Evolutionary conservation across 2,797 vertebrate genomes (phyloP), one percentile per base, ranked within the genome.

Genomic region (Poeciliopsis infans): DNA sequence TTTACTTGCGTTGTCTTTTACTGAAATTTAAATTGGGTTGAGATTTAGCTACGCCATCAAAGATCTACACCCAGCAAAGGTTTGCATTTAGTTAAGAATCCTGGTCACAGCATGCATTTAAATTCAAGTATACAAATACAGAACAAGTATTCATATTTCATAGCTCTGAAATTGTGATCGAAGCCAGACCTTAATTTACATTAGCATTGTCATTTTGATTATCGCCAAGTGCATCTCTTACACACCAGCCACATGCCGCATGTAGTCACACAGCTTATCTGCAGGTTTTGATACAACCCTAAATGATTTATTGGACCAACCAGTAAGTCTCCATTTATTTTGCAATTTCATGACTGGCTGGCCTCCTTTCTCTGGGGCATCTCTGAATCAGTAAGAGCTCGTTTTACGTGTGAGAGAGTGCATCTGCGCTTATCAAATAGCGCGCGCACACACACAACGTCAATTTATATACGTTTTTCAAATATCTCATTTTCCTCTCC

Each of bases 341-440:
- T 79, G 91, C 87, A 91, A 92, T 94, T 92, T 94, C 92, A 93
- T 91, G 91, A 92, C 68, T 92, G 87, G 89, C 89, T 92, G 87
- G 79, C 86, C 81, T 79, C 83, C 85, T 81, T 76, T 87, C 89
- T 91, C 89, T 77, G 70, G 86, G 89, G 90, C 84, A 83, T 88
- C 75, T 85, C 76, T 72, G 82, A 83, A 75, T 90, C 88, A 70
- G 84, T 83, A 64, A 70, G 76, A 79, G 75, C 66, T 33, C 28
- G 70, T 25, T 75, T 47, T 79, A 43, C 75, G 79, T 74, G 47
- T 64, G 28, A 78, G 72, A 64, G 77, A 82, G 83, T 78, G 76
- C 75, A 79, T 88, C 79, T 86, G 81, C 76, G 76, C 85, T 72
- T 73, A 76, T 85, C 70, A 83, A 90, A 90, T 79, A 75, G 51